Evolutionary conservation across 2,797 vertebrate species (phyloP), one percentile per base, ranked within the genome.

Genomic region (Lagodon rhomboides): DNA sequence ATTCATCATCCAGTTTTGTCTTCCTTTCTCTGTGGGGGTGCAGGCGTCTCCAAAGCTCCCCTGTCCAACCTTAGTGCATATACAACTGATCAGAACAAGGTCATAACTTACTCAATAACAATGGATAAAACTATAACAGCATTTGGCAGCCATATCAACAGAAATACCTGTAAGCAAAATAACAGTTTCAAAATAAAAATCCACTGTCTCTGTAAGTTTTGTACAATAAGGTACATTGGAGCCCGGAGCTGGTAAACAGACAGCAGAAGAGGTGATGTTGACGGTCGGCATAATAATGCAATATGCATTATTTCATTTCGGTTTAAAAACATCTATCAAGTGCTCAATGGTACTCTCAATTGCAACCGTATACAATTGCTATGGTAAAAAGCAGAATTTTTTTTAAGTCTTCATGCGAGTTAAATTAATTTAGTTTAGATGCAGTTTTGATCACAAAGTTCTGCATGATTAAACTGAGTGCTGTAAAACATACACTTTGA

Each of bases 141-240:
- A 78, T 91, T 85, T 86, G 77, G 80, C 83, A 86, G 76, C 77
- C 77, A 75, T 78, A 65, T 82, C 44, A 80, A 84, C 87, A 85
- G 71, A 87, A 86, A 80, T 55, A 88, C 59, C 34, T 83, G 59
- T 78, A 85, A 86, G 87, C 80, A 86, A 89, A 90, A 85, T 87
- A 84, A 90, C 43, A 79, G 80, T 67, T 75, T 69, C 30, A 84
- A 89, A 91, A 91, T 90, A 89, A 93, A 93, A 85, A 80, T 78
- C 55, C 73, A 68, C 78, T 78, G 79, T 88, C 73, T 89, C 73
- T 89, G 56, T 80, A 70, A 44, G 65, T 94, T 95, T 89, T 94
- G 93, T 92, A 95, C 80, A 92, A 44, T 81, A 86, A 84, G 61
- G 72, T 87, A 84, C 78, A 85, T 9, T 30, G 55, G 60, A 89